Conservation (phyloP, 2,797 vertebrate species). For the Podargus strigoides region DNA sequence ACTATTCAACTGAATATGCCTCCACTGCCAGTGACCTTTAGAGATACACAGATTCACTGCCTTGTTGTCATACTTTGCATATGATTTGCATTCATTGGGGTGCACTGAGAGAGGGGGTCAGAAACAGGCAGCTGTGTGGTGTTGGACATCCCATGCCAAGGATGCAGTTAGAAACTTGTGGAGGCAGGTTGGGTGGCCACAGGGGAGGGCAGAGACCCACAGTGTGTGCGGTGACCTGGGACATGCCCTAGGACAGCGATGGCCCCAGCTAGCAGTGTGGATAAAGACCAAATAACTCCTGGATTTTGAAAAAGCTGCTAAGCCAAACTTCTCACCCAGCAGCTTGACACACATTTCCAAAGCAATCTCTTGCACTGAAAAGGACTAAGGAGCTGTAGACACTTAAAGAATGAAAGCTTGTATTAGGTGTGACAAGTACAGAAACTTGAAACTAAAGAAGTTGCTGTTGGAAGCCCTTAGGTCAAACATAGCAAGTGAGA, state of each 20-base stretch:
- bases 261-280: neutral
- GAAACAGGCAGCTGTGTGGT: neutral
- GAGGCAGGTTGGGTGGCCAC: neutral
- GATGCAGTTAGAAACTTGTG: neutral
- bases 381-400: neutral
- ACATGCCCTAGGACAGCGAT: accelerated
- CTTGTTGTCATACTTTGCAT: neutral
- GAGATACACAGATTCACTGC: neutral
- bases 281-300: neutral
- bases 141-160: neutral
- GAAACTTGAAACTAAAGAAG: neutral
- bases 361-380: neutral
- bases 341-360: neutral
- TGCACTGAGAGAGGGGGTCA: neutral
- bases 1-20: accelerated
- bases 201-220: neutral
- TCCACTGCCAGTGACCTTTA: neutral
- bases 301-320: neutral
- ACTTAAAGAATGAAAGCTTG: neutral
- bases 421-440: neutral
- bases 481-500: neutral
- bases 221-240: accelerated
- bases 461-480: neutral
- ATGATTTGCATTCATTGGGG: neutral
- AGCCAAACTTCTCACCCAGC: neutral